phyloP scores from a whole-genome alignment of 1,140 invertebrate species.

The Drosophila santomea region DNA sequence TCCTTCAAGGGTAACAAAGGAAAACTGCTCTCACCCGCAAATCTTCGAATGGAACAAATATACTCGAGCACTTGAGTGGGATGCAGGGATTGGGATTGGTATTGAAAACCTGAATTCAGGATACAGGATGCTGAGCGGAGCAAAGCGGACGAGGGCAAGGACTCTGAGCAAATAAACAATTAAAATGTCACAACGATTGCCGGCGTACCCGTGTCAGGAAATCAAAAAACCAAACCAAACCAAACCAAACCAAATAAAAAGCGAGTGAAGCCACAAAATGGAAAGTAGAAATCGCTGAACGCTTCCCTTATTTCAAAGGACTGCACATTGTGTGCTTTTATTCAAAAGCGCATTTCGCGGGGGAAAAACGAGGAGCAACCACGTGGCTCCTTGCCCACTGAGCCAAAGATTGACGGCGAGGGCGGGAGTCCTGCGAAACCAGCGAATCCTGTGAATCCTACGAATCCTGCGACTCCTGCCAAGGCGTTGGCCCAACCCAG shows the following conservation, averaged over 20 bases:
- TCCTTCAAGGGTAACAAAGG: slow-evolving; percentile 25
- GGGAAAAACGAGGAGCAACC: slow-evolving; percentile 43
- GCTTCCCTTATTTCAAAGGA: slow-evolving; percentile 52
- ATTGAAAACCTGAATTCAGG: slow-evolving; percentile 5
- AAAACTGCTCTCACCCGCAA: slow-evolving; percentile 62
- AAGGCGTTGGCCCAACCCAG: slow-evolving; percentile 60
- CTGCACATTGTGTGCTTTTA: slow-evolving; percentile 62
- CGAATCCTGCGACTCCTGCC: slow-evolving; percentile 23
- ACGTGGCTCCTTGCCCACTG: slow-evolving; percentile 61
- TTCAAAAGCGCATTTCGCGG: slow-evolving; percentile 76
- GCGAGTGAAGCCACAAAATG: slow-evolving; percentile 43
- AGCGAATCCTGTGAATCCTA: slow-evolving; percentile 21
- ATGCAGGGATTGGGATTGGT: slow-evolving; percentile 7
- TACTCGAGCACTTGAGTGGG: slow-evolving; percentile 58
- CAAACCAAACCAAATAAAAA: slow-evolving; percentile 57
- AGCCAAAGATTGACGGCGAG: slow-evolving; percentile 51
- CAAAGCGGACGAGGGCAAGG: slow-evolving; percentile 44
- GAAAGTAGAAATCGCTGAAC: slow-evolving; percentile 68
- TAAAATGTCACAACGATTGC: slow-evolving; percentile 84
- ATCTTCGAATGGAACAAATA: slow-evolving; percentile 51
- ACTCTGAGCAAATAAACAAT: slow-evolving; percentile 82
- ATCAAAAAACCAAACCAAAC: slow-evolving; percentile 66
- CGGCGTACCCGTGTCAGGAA: slow-evolving; percentile 77
- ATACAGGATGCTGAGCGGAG: slow-evolving; percentile 34
- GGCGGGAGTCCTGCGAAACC: slow-evolving; percentile 35